phyloP scores from a whole-genome alignment of 2,888 invertebrate genomes.

The Caenorhabditis virilis region DNA sequence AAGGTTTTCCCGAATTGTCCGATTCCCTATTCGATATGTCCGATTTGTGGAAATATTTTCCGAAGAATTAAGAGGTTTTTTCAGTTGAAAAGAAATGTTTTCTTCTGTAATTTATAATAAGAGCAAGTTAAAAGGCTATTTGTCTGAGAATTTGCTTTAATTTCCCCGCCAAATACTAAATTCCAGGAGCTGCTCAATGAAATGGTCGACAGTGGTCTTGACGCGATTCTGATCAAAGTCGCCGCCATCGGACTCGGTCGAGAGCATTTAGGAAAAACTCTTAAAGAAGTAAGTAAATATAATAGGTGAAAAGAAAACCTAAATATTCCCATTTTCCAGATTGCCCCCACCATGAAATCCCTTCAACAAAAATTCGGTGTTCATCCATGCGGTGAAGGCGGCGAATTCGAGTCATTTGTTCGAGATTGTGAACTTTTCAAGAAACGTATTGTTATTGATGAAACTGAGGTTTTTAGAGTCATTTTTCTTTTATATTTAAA shows the following conservation, averaged over 20 bases:
- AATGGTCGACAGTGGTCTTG: slow-evolving; percentile 90
- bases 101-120: no score
- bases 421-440: slow-evolving; percentile 94
- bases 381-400: slow-evolving; percentile 96
- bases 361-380: slow-evolving; percentile 92
- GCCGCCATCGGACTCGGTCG: slow-evolving; percentile 86
- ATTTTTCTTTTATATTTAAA: background rate
- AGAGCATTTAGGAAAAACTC: slow-evolving; percentile 70
- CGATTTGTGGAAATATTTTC: no score
- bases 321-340: slow-evolving; percentile 72
- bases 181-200: slow-evolving; percentile 84
- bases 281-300: slow-evolving; percentile 48
- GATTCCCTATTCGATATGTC: no score
- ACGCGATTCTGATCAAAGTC: slow-evolving; percentile 93
- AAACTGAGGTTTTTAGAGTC: slow-evolving; percentile 28
- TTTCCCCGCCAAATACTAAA: no score
- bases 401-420: slow-evolving; percentile 97
- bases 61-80: no score
- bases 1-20: no score
- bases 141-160: no score
- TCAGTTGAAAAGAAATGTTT: no score
- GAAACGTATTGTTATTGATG: slow-evolving; percentile 49
- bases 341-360: slow-evolving; percentile 84
- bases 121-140: no score
- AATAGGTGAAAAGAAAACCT: background rate